Evolutionary conservation across 2,888 invertebrate genomes (phyloP).

Genomic region (Cephus spinipes): DNA sequence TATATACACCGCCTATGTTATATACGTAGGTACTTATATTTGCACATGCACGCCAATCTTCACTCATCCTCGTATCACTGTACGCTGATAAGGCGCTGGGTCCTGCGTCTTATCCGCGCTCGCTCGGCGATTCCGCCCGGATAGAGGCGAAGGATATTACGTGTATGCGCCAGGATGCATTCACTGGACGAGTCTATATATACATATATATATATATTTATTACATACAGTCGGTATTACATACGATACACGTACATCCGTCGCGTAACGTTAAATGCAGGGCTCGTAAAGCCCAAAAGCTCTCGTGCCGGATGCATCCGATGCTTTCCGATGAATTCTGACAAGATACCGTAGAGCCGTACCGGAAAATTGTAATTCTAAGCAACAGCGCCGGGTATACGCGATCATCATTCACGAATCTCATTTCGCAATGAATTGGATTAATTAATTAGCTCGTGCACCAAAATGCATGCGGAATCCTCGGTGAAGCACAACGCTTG

Average conservation of each 20-base stretch:
- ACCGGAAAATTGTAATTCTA: no score
- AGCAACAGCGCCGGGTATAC: no score
- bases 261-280: no score
- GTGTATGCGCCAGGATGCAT: no score
- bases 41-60: constrained; percentile 51
- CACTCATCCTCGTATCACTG: constrained; percentile 30
- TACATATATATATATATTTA: constrained; percentile 25
- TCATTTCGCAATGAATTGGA: constrained; percentile 30
- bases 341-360: no score
- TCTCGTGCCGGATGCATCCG: no score
- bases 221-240: constrained; percentile 20
- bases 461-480: constrained; percentile 48
- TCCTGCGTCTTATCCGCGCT: constrained; percentile 33
- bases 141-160: no score
- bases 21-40: constrained; percentile 9
- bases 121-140: constrained; percentile 19
- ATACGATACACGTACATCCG: no score
- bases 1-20: constrained; percentile 5
- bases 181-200: constrained; percentile 1
- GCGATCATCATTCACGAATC: constrained; percentile 18
- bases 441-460: constrained; percentile 55
- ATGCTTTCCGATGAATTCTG: no score
- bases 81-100: no score
- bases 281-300: no score
- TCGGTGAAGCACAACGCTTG: constrained; percentile 47